Evolutionary conservation across 2,888 invertebrate genomes (phyloP).

Genomic region (Ochlodes sylvanus): DNA sequence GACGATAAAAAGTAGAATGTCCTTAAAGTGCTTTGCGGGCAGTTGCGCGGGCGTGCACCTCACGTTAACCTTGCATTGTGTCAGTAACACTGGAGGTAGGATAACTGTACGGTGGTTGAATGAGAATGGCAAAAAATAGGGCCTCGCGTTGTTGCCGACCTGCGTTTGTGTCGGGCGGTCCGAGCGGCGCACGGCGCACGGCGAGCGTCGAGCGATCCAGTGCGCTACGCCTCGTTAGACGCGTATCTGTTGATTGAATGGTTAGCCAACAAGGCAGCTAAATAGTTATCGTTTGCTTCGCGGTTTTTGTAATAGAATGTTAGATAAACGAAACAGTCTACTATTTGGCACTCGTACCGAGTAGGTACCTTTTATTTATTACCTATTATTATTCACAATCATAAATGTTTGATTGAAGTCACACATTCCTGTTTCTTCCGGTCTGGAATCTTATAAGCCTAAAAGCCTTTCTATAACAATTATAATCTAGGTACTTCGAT

Average conservation of each 20-base stretch:
- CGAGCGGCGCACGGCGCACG: slow-evolving; percentile 2
- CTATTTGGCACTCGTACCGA: no score
- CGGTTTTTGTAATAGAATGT: neutral
- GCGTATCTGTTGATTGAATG: slow-evolving; percentile 14
- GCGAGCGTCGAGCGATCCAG: neutral
- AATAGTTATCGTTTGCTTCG: slow-evolving; percentile 6
- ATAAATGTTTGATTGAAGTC: no score
- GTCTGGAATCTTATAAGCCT: no score
- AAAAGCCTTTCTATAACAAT: no score
- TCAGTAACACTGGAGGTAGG: slow-evolving; percentile 74
- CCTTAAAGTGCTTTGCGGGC: slow-evolving; percentile 63
- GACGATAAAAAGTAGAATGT: slow-evolving; percentile 63
- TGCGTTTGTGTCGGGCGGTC: slow-evolving; percentile 34
- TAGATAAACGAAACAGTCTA: neutral
- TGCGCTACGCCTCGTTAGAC: slow-evolving; percentile 1
- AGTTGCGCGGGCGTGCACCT: slow-evolving; percentile 73
- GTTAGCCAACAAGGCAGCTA: slow-evolving; percentile 12
- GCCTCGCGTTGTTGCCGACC: slow-evolving; percentile 46
- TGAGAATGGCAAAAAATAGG: slow-evolving; percentile 67
- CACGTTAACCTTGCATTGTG: slow-evolving; percentile 77
- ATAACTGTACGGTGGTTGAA: slow-evolving; percentile 76
- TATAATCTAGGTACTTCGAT: no score
- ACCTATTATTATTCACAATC: no score
- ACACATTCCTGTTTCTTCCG: no score
- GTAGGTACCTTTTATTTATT: no score